Evolutionary conservation across 2,113 vertebrate species (phyloP), one percentile per base, ranked within the genome.

Genomic region (Otis tarda): DNA sequence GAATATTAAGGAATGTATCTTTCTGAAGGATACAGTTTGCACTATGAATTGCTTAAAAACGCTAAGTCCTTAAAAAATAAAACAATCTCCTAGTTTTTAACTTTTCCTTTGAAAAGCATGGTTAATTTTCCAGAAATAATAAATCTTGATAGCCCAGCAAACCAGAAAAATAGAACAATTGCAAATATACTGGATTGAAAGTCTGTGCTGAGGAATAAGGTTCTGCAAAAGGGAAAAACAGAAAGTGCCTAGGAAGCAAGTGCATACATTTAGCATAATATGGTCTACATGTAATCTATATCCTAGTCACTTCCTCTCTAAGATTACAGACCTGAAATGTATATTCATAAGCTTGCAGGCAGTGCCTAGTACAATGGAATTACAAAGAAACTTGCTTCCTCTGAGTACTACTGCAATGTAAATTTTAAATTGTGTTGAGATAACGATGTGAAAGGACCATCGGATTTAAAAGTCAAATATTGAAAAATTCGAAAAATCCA

Each of bases 311-410:
- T 80, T 77, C 45, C 61, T 83, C 41, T 68, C 14, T 78, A 21
- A 57, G 56, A 69, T 87, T 91, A 52, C 57, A 83, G 76, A 64
- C 76, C 57, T 83, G 76, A 80, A 96, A 91, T 89, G 24, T 89
- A 35, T 94, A 89, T 96, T 91, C 68, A 83, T 96, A 73, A 83
- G 35, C 76, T 90, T 90, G 80, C 87, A 95, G 49, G 43, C 49
- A 76, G 53, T 83, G 71, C 63, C 43, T 76, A 50, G 45, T 70
- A 77, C 80, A 91, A 45, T 53, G 76, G 70, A 61, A 49, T 87
- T 80, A 70, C 10, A 15, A 70, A 94, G 43, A 43, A 67, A 50
- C 52, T 90, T 90, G 60, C 9, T 67, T 87, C 82, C 73, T 90
- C 41, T 78, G 69, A 61, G 52, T 87, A 61, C 39, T 43, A 41